Evolutionary conservation across 2,888 invertebrate species (phyloP).

Genomic region (Caenorhabditis parvicauda): DNA sequence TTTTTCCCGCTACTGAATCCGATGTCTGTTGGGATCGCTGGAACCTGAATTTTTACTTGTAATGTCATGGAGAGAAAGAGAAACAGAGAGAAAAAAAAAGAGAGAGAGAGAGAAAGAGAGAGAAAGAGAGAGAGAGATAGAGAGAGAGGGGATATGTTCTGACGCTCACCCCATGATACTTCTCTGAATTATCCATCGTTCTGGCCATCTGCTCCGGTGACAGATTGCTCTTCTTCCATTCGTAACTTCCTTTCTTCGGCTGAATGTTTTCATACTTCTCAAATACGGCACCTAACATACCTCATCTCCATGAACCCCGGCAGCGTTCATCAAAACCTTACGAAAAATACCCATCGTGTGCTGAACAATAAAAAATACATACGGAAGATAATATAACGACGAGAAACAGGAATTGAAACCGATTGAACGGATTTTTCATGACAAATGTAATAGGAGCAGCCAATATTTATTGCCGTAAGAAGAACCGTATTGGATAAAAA

Average conservation of each 20-base stretch:
- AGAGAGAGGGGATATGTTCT: neutral
- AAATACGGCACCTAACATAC: neutral
- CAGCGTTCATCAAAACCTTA: constrained; percentile 38
- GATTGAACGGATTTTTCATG: constrained; percentile 37
- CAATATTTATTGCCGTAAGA: too few species aligned
- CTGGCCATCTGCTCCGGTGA: constrained; percentile 33
- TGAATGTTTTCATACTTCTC: neutral
- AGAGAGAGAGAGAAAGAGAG: too few species aligned
- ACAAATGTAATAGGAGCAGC: too few species aligned
- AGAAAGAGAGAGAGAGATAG: neutral
- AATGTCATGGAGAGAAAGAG: too few species aligned
- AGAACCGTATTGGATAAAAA: too few species aligned
- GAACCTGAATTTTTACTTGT: constrained; percentile 34
- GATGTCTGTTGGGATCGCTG: constrained; percentile 52
- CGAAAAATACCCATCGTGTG: constrained; percentile 49
- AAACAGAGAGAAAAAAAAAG: too few species aligned
- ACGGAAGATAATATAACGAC: too few species aligned
- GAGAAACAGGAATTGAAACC: too few species aligned
- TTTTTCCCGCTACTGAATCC: constrained; percentile 45
- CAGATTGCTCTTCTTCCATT: constrained; percentile 38
- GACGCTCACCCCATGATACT: constrained; percentile 35
- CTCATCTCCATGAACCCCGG: constrained; percentile 25
- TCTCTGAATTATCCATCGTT: constrained; percentile 32
- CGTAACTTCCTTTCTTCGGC: constrained; percentile 32
- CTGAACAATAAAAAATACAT: too few species aligned